A percentile compares a stretch with the other conserved stretches of the same genome.
These are phyloP conservation scores for Athene cunicularia DNA, from an alignment of 2,113 vertebrate species.

Conservation along the genomic window DNA sequence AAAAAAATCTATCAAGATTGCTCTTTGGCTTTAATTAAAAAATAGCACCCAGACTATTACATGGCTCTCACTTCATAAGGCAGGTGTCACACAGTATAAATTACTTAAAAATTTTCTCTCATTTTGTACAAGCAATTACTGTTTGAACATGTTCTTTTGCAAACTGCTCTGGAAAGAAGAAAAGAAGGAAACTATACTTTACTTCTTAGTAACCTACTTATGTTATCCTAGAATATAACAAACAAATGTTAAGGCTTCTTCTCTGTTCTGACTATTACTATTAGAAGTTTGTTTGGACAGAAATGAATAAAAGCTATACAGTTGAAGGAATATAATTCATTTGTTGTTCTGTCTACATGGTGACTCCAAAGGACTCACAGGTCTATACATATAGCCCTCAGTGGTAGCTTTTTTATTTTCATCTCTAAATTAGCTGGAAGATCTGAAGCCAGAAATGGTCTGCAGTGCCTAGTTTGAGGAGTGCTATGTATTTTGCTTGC, in stretches of 20 bases:
- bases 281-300: not conserved
- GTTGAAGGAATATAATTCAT: not conserved
- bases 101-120: not conserved
- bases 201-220: not conserved
- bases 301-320: not conserved
- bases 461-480: not conserved
- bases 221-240: not conserved
- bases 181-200: not conserved
- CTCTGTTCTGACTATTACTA: not conserved
- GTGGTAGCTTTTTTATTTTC: not conserved
- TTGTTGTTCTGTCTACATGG: not conserved
- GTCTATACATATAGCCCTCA: not conserved
- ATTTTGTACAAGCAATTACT: not conserved
- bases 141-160: not conserved
- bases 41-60: not conserved
- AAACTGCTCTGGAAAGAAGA: not conserved
- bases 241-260: not conserved
- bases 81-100: not conserved
- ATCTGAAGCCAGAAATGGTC: not conserved
- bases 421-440: not conserved
- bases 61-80: not conserved
- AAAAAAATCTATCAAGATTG: not conserved
- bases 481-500: not conserved
- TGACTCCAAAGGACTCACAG: not conserved
- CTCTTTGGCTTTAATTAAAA: slow-evolving; percentile 10